Conservation (phyloP, 2,888 invertebrate species). For the Caenorhabditis panamensis region DNA sequence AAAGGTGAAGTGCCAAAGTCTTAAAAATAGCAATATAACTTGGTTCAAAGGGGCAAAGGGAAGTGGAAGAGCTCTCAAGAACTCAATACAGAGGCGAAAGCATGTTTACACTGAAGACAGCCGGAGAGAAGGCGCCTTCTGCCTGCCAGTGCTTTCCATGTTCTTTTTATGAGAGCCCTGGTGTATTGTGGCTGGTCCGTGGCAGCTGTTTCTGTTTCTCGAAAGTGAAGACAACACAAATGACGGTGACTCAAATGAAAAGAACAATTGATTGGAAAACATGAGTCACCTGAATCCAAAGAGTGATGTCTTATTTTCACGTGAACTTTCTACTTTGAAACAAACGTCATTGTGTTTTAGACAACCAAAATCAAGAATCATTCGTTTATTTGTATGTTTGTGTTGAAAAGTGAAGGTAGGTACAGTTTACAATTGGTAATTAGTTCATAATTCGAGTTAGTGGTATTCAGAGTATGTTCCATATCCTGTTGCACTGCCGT, state of each 20-base stretch:
- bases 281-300: constrained; percentile 28
- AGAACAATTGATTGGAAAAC: constrained; percentile 23
- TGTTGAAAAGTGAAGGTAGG: too few species aligned
- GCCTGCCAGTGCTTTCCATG: constrained; percentile 56
- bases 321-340: constrained; percentile 2
- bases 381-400: too few species aligned
- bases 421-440: too few species aligned
- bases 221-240: constrained; percentile 29
- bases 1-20: neutral
- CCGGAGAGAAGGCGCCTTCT: constrained; percentile 23
- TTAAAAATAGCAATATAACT: too few species aligned
- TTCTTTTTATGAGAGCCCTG: constrained; percentile 53
- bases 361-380: too few species aligned
- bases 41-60: neutral
- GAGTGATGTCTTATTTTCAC: constrained; percentile 2
- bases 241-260: constrained; percentile 23
- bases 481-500: constrained; percentile 50
- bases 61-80: constrained; percentile 5
- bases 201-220: constrained; percentile 51
- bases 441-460: constrained; percentile 10
- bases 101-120: constrained; percentile 34
- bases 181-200: constrained; percentile 38
- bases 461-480: constrained; percentile 44
- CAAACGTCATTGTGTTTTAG: neutral
- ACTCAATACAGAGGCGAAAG: constrained; percentile 4